Conservation (phyloP, 2,113 vertebrate genomes). For the Notothenia coriiceps region DNA sequence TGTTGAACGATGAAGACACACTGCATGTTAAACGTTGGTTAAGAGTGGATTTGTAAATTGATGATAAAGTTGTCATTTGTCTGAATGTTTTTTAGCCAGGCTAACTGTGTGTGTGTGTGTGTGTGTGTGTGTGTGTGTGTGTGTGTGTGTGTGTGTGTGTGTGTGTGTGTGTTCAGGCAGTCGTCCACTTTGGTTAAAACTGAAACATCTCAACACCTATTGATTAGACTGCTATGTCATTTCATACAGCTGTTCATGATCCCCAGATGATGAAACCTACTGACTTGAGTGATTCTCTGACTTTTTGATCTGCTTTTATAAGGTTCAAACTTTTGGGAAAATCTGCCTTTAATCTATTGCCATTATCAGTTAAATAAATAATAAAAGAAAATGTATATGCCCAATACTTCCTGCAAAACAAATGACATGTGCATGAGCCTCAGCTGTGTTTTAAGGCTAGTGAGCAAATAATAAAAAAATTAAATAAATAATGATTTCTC, state of each 20-base stretch:
- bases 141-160: background rate
- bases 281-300: background rate
- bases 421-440: background rate
- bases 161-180: background rate
- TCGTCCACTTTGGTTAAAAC: background rate
- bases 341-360: background rate
- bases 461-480: too few relatives aligned
- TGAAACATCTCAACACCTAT: background rate
- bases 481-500: too few relatives aligned
- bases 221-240: background rate
- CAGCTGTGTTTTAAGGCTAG: background rate
- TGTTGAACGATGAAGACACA: background rate
- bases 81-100: conserved; percentile 2
- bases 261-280: background rate
- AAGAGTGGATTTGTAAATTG: background rate
- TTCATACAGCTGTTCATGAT: background rate
- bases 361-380: background rate
- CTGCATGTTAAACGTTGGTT: background rate
- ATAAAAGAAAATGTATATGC: background rate
- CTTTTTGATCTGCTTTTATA: background rate
- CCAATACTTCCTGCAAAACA: background rate
- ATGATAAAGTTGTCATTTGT: background rate
- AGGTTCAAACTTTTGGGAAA: background rate
- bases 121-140: background rate
- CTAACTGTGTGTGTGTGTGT: background rate